phyloP scores from a whole-genome alignment of 2,113 vertebrate species.

The Lycaon pictus region DNA sequence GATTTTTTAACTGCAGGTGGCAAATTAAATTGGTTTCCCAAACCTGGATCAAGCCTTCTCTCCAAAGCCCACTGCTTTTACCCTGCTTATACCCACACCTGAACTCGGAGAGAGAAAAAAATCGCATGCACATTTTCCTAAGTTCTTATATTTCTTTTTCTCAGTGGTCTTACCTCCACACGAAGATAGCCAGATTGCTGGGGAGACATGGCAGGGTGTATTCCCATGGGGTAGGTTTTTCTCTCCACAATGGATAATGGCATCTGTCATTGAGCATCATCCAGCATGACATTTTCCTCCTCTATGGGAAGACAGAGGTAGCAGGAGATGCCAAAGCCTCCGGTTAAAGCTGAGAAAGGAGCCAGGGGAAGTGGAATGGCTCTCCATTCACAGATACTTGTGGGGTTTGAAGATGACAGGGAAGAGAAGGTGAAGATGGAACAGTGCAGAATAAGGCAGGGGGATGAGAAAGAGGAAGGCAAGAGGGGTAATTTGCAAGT shows the following conservation, averaged over 20 bases:
- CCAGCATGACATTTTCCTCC: not conserved
- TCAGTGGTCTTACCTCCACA: constrained; percentile 37
- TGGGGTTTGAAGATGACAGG: constrained; percentile 32
- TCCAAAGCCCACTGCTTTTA: constrained; percentile 31
- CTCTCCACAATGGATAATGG: not conserved
- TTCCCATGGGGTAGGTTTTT: not conserved
- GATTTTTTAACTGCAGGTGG: constrained; percentile 74
- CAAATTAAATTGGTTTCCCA: constrained; percentile 70
- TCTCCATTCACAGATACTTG: not conserved
- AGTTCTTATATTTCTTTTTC: constrained; percentile 6
- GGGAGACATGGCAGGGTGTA: not conserved
- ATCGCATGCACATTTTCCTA: not conserved
- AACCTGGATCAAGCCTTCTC: constrained; percentile 30
- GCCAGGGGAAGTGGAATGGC: not conserved
- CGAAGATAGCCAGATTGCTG: not conserved
- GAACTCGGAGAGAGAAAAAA: constrained; percentile 28
- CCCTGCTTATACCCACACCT: not conserved
- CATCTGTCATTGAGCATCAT: not conserved
- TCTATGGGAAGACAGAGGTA: not conserved
- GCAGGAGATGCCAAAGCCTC: not conserved
- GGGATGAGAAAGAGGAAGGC: constrained; percentile 3
- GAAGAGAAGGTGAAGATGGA: constrained; percentile 6
- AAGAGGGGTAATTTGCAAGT: constrained; percentile 8
- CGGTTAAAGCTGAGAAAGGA: not conserved
- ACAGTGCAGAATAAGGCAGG: not conserved